Percentiles rank a stretch among this genome's conserved stretches.
phyloP scores from a whole-genome alignment of 2,113 vertebrate genomes.

The pig (Sus scrofa) region DNA sequence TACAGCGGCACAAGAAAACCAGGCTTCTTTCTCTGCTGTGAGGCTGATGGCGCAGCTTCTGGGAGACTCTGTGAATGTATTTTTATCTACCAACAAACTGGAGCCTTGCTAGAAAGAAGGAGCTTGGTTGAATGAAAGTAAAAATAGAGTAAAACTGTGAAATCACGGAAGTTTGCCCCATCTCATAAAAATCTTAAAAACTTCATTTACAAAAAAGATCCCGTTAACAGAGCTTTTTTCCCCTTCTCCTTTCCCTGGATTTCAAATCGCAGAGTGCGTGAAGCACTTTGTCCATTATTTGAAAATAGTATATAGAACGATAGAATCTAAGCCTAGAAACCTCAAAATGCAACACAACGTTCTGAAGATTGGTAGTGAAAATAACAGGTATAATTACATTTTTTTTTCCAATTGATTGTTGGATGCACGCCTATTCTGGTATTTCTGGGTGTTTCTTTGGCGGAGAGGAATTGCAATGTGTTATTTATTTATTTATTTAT shows the following conservation, averaged over 20 bases:
- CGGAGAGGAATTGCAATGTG: not conserved
- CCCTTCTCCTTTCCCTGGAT: not conserved
- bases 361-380: not conserved
- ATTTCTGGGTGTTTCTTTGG: not conserved
- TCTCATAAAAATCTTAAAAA: slow-evolving; percentile 47
- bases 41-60: slow-evolving; percentile 65
- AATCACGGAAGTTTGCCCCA: not conserved
- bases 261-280: slow-evolving; percentile 5
- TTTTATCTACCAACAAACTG: slow-evolving; percentile 71
- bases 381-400: not conserved
- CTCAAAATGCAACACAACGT: not conserved
- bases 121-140: slow-evolving; percentile 60
- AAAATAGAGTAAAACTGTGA: slow-evolving; percentile 58
- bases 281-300: not conserved
- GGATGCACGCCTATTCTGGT: not conserved
- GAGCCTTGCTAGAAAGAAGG: slow-evolving; percentile 57
- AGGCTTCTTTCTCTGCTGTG: slow-evolving; percentile 13
- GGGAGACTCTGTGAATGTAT: slow-evolving; percentile 51
- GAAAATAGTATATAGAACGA: not conserved
- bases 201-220: not conserved
- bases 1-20: not conserved
- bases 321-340: not conserved
- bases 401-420: not conserved
- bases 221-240: not conserved
- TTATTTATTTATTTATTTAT: not conserved